Conservation (phyloP, 2,888 invertebrate species). For the Lithodes maja region DNA sequence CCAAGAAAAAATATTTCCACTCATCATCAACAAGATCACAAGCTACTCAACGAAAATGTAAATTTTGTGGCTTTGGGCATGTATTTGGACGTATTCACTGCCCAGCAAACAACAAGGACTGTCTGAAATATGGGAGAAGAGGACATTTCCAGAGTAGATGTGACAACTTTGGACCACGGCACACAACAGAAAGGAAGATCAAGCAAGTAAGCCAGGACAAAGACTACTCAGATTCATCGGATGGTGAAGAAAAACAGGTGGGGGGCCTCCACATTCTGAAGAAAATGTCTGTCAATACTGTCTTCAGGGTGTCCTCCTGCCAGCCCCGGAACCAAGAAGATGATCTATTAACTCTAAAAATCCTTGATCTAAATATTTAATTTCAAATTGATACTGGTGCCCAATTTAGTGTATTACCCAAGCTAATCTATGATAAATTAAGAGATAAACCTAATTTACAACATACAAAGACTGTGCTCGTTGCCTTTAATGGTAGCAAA, state of each 20-base stretch:
- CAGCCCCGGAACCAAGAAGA: no score
- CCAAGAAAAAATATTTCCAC: background rate
- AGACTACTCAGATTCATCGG: no score
- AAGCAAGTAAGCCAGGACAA: no score
- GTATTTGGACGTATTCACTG: no score
- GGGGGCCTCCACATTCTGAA: no score
- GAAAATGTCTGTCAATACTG: no score
- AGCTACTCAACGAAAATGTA: background rate
- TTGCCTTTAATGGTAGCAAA: slow-evolving; percentile 2
- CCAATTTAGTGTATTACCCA: background rate
- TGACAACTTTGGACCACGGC: background rate
- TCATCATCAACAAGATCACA: no score
- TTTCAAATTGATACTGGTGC: background rate
- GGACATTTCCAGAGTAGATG: slow-evolving; percentile 20
- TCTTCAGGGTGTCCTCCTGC: no score
- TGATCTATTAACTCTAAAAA: no score
- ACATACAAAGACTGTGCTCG: background rate
- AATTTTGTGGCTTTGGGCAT: slow-evolving; percentile 7
- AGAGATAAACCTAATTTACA: background rate
- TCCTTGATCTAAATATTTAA: no score
- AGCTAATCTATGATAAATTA: background rate
- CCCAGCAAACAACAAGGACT: background rate
- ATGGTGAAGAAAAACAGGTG: no score
- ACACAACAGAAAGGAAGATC: no score
- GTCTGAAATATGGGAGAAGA: background rate